Conservation (phyloP, 2,888 invertebrate species). For the Rhamnusium bicolor region DNA sequence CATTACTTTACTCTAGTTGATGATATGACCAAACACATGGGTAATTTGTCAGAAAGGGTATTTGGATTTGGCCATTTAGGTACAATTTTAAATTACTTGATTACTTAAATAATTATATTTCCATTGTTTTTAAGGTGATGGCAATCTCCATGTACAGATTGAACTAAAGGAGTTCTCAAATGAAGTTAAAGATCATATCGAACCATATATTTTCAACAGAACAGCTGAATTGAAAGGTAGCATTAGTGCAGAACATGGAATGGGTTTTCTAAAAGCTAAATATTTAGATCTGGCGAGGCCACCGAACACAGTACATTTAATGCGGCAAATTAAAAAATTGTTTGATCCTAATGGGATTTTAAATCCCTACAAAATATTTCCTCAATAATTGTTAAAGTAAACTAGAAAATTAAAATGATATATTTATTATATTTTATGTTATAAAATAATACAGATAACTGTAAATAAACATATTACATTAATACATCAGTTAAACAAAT, state of each 20-base stretch:
- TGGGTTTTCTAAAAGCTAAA: slow-evolving; percentile 89
- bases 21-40: slow-evolving; percentile 78
- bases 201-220: slow-evolving; percentile 92
- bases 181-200: slow-evolving; percentile 78
- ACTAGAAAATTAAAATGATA: neutral
- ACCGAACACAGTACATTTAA: slow-evolving; percentile 80
- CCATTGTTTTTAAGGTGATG: slow-evolving; percentile 81
- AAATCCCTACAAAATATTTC: slow-evolving; percentile 92
- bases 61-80: slow-evolving; percentile 97
- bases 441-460: neutral
- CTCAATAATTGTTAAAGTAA: slow-evolving; percentile 27
- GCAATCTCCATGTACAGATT: slow-evolving; percentile 94
- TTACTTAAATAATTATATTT: no score
- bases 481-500: slow-evolving; percentile 35
- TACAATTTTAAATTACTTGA: no score
- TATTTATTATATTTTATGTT: slow-evolving; percentile 4
- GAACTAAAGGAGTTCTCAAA: slow-evolving; percentile 76
- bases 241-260: slow-evolving; percentile 96
- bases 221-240: slow-evolving; percentile 86
- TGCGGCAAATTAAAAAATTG: slow-evolving; percentile 85
- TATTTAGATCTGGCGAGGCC: slow-evolving; percentile 87
- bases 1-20: slow-evolving; percentile 88
- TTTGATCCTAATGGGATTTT: slow-evolving; percentile 95
- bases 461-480: neutral
- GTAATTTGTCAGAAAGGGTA: slow-evolving; percentile 76